Percentiles rank a stretch among this genome's conserved stretches.
phyloP scores from a whole-genome alignment of 2,113 vertebrate genomes.

The Burhinus oedicnemus region DNA sequence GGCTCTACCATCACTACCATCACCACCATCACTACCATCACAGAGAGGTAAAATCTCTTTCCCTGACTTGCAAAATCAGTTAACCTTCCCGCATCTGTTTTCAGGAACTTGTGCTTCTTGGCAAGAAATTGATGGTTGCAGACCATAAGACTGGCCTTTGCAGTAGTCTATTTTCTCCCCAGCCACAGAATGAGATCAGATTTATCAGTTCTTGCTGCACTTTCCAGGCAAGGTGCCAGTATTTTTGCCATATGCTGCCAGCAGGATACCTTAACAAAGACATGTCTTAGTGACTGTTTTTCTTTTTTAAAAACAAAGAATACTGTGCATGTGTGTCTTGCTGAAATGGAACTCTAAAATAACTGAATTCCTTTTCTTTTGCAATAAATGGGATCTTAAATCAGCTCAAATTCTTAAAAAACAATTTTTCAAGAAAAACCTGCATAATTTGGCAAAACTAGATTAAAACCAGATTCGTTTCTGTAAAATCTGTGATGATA shows the following conservation, averaged over 20 bases:
- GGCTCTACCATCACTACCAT: neutral
- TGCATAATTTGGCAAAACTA: neutral
- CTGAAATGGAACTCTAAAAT: neutral
- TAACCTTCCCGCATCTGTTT: neutral
- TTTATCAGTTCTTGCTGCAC: neutral
- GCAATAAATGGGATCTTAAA: neutral
- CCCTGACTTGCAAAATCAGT: neutral
- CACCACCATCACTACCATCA: neutral
- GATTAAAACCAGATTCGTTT: neutral
- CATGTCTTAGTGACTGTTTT: neutral
- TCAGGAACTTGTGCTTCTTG: neutral
- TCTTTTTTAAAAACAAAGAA: neutral
- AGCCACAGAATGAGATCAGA: neutral
- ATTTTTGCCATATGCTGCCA: neutral
- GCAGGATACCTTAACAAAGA: constrained; percentile 23
- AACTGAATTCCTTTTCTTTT: neutral
- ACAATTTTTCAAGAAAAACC: neutral
- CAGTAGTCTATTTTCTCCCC: neutral
- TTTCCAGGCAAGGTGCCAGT: constrained; percentile 44
- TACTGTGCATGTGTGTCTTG: neutral
- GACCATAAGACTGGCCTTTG: neutral
- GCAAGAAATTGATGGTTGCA: neutral
- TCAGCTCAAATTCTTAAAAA: neutral
- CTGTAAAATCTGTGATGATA: neutral
- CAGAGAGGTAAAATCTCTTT: neutral